Base-by-base conservation (phyloP, 2,113 vertebrate genomes). In the Hucho hucho region DNA sequence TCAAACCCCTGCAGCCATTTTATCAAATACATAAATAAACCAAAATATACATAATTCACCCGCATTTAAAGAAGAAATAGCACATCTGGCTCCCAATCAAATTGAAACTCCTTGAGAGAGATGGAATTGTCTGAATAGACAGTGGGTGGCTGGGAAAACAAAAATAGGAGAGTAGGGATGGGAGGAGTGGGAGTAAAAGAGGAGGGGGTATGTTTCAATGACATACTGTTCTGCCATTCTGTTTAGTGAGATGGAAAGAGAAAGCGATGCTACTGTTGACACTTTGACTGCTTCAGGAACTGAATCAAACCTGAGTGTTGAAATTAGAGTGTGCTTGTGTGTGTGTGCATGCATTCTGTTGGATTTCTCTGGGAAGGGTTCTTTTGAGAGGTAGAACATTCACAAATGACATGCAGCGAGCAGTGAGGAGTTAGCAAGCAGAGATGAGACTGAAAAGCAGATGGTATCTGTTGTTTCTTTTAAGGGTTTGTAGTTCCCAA, bases 51-150 rank as follows among this genome's bases (percentile, higher is more conserved):
- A 65, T 3, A 65, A 26, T 65, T 65, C n/a, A 65, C 25, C 64
- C 13, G 64, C 64, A 65, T 65, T 29, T 12, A 28, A 65, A 61
- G 53, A 56, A 56, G 58, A 61, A 69, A 32, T 46, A 46, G 75
- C 82, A 84, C 85, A 80, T 70, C 80, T 80, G 82, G 84, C 84
- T 83, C 47, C 70, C 69, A 53, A 70, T 79, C 58, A 64, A 64
- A 64, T 65, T 63, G 20, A 32, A 20, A 37, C 25, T 25, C 58
- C 22, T 59, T 68, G 70, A 72, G 28, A 70, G 67, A 47, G 69
- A 69, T 25, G 58, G 58, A 61, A 61, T 22, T 61, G 58, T n/a
- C 58, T 61, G 58, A 22, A 22, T 6, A 61, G 58, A 61, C n/a
- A 61, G 58, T 61, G 58, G 22, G 58, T 13, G 58, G n/a, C n/a